phyloP scores from a whole-genome alignment of 2,888 invertebrate species.

The Thumatha senex region DNA sequence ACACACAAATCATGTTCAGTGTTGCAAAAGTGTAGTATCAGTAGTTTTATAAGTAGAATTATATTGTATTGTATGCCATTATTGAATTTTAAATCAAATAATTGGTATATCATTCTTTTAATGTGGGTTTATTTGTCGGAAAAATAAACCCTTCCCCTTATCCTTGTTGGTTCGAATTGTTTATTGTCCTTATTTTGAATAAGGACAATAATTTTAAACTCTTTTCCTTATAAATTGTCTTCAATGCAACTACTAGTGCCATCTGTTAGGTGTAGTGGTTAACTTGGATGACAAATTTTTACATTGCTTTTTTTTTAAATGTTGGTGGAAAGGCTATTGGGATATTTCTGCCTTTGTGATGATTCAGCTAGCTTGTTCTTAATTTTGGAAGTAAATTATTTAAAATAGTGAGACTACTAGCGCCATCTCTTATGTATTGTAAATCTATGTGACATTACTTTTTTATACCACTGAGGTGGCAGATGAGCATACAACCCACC shows the following conservation, averaged over 20 bases:
- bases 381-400: too few relatives aligned
- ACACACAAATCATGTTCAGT: not conserved
- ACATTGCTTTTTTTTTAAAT: not conserved
- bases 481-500: too few relatives aligned
- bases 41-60: too few relatives aligned
- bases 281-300: not conserved
- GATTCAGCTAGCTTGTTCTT: too few relatives aligned
- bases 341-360: too few relatives aligned
- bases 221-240: not conserved
- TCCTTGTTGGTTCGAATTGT: not conserved
- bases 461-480: too few relatives aligned
- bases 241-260: constrained; percentile 37
- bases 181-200: not conserved
- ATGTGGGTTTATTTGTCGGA: not conserved
- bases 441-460: too few relatives aligned
- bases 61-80: too few relatives aligned
- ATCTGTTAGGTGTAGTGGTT: constrained; percentile 33
- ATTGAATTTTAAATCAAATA: not conserved
- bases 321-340: too few relatives aligned
- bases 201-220: not conserved
- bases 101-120: not conserved
- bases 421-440: too few relatives aligned
- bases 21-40: not conserved
- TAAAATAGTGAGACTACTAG: too few relatives aligned
- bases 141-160: not conserved